Base-by-base conservation (phyloP, 1,140 invertebrate genomes). In the Eueides isabella region DNA sequence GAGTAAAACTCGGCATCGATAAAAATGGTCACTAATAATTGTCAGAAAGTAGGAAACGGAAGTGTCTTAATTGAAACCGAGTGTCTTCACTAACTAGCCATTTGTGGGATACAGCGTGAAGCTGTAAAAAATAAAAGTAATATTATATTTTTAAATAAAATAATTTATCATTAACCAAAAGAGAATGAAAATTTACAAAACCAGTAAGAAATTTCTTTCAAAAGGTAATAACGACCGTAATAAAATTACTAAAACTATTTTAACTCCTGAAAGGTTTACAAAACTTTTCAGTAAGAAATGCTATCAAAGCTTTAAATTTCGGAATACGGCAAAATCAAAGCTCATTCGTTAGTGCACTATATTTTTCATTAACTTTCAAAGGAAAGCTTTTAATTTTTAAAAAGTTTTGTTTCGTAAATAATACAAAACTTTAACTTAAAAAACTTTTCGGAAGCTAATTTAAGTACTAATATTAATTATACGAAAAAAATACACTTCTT, bases 271-370 rank as follows among this genome's bases (percentile, higher is more conserved):
- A 26, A 55, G 23, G 23, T 23, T 55, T 55, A 48, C 41, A 48
- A 48, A 16, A 55, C 48, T 55, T n/a, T 55, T 23, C 7, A 55
- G 48, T 55, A 26, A 55, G 9, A 55, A 55, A 55, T 55, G 23
- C 48, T 26, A 55, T 23, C 48, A n/a, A 55, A 26, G 48, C 48
- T 26, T 55, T 12, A 55, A 55, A 55, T 26, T 23, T 55, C 11
- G 9, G 48, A 55, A 23, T 23, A 55, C 48, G 7, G 48, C 26
- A 9, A 55, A 26, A 55, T 55, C 48, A 55, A 55, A 23, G 48
- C 48, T 55, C 48, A 55, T n/a, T 55, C 48, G 48, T 55, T 55
- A 55, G 48, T 55, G 48, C 19, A 26, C 48, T 19, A 48, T 23
- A 26, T 55, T 55, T 55, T 55, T 11, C n/a, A 55, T 55, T 55